These are phyloP conservation scores for Centropyge bicolor DNA, from an alignment of 2,797 vertebrate genomes.

Conservation along the genomic window DNA sequence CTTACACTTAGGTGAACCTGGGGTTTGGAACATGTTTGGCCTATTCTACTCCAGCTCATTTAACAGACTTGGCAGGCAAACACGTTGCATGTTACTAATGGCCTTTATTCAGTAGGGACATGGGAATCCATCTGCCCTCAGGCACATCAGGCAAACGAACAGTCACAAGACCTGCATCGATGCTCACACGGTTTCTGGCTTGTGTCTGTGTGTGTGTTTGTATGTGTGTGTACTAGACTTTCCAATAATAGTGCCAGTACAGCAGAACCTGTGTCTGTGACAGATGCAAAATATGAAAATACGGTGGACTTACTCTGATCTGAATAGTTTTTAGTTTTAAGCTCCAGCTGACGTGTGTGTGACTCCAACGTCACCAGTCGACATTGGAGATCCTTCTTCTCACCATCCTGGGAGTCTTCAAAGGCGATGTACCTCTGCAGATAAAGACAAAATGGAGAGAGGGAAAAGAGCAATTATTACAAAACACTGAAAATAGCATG, in stretches of 20 bases:
- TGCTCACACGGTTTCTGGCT: slow-evolving; percentile 28
- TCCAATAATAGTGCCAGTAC: slow-evolving; percentile 7
- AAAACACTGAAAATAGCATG: not conserved
- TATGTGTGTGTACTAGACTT: slow-evolving; percentile 2
- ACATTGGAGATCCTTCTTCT: slow-evolving; percentile 95
- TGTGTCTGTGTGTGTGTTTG: slow-evolving; percentile 23
- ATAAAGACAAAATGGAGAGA: slow-evolving; percentile 20
- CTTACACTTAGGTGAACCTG: not conserved
- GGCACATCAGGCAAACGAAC: slow-evolving; percentile 46
- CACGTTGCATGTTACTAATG: slow-evolving; percentile 31
- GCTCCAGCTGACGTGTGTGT: slow-evolving; percentile 93
- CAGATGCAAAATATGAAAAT: not conserved
- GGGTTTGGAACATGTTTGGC: not conserved
- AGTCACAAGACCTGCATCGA: slow-evolving; percentile 62
- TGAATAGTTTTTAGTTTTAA: slow-evolving; percentile 95
- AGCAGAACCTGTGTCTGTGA: not conserved
- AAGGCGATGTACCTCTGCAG: slow-evolving; percentile 95
- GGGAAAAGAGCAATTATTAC: not conserved
- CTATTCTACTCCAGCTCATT: slow-evolving; percentile 34
- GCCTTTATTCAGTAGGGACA: slow-evolving; percentile 30
- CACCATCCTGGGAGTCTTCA: slow-evolving; percentile 97
- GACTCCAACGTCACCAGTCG: slow-evolving; percentile 92
- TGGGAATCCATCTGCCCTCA: slow-evolving; percentile 30
- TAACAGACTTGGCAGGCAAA: slow-evolving; percentile 20
- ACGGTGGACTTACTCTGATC: slow-evolving; percentile 94